These are phyloP conservation scores for Gobio gobio DNA, from an alignment of 2,113 vertebrate species.

Conservation along the genomic window DNA sequence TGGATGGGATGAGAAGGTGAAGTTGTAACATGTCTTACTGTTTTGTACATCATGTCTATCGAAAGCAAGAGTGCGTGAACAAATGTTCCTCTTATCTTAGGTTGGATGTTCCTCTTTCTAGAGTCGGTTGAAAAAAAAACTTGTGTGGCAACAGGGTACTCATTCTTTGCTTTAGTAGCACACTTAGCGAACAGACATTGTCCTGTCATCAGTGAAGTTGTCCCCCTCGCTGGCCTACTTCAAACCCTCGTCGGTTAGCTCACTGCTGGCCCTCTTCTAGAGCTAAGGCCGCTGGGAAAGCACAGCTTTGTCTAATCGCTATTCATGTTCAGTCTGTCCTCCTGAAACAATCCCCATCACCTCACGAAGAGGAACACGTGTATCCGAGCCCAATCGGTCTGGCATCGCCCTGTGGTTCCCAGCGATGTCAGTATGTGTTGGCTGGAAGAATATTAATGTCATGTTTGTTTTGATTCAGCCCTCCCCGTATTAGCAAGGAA, in stretches of 20 bases:
- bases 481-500: conserved; percentile 30
- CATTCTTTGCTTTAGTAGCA: not conserved
- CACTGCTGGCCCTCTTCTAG: conserved; percentile 1
- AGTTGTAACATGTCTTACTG: conserved; percentile 38
- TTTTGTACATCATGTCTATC: conserved; percentile 21
- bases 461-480: conserved; percentile 17
- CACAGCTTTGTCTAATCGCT: conserved; percentile 46
- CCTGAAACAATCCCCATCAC: conserved; percentile 26
- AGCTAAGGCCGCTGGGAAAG: conserved; percentile 38
- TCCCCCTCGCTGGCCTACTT: conserved; percentile 48
- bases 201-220: conserved; percentile 46
- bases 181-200: conserved; percentile 1
- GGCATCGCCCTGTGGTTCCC: not conserved
- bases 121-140: not conserved
- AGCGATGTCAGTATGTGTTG: not conserved
- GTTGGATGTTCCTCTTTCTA: conserved; percentile 8
- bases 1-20: conserved; percentile 34
- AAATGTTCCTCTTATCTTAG: conserved; percentile 5
- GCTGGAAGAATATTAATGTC: conserved; percentile 13
- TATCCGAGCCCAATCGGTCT: not conserved
- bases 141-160: conserved; percentile 10
- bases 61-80: not conserved
- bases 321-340: conserved; percentile 38
- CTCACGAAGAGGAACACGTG: conserved; percentile 27
- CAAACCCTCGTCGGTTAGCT: conserved; percentile 46